Evolutionary conservation across 2,113 vertebrate genomes (phyloP), one percentile per base, ranked within the genome.

Genomic region (Esox niger): DNA sequence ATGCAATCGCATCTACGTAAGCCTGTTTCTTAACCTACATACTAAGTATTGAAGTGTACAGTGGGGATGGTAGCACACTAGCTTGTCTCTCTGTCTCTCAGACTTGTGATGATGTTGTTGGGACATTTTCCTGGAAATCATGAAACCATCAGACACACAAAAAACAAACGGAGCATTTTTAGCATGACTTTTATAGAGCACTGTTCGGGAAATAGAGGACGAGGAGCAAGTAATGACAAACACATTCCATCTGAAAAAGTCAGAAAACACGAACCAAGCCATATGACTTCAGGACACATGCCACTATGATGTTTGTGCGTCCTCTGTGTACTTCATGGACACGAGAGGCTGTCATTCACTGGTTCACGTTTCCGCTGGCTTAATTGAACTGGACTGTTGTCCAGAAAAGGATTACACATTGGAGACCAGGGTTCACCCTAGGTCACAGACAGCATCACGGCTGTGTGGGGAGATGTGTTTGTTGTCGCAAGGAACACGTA

Each of bases 11-110:
- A 66, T 56, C 70, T 72, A n/a, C n/a, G n/a, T n/a, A 56, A 49
- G 47, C 59, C 31, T 62, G 57, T 76, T 69, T 73, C 46, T 68
- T 74, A 80, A 82, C 79, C 77, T 69, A 78, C 55, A 79, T 82
- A 65, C 68, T 78, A 74, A 58, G 59, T 73, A 77, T 71, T 69
- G 23, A 68, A 66, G 20, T 52, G 7, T 52, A 52, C 47, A 21
- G 47, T 38, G 47, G 47, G 2, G 47, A 52, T n/a, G 47, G 11
- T 52, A 52, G 35, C 5, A 38, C 35, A 38, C n/a, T n/a, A n/a
- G n/a, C n/a, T n/a, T n/a, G n/a, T 52, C n/a, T 52, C 17, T 52
- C n/a, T 21, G 47, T 52, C 47, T 13, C 2, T 52, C 17, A 6
- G 20, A 21, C 47, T 21, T 4, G 13, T 43, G 35, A 13, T 43